phyloP scores from a whole-genome alignment of 1,140 invertebrate species.

The Tachypleus tridentatus region DNA sequence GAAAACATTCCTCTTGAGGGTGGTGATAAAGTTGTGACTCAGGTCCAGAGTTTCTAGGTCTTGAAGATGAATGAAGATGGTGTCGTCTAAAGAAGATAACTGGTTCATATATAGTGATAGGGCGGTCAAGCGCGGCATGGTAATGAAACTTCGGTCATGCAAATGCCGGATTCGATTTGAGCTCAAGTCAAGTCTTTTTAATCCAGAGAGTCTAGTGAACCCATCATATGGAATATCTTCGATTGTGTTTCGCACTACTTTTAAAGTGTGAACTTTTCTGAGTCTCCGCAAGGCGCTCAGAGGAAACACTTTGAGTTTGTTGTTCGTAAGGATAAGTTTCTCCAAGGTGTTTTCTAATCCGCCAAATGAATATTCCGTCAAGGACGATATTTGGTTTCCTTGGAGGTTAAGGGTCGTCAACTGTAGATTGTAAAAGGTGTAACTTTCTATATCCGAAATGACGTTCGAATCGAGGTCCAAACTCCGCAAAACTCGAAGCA shows the following conservation, averaged over 20 bases:
- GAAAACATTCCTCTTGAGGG: constrained; percentile 42
- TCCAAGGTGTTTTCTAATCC: constrained; percentile 63
- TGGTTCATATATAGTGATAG: constrained; percentile 71
- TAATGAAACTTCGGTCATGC: constrained; percentile 57
- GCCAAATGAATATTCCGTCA: constrained; percentile 63
- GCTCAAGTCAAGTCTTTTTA: constrained; percentile 67
- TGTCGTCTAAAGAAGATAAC: constrained; percentile 59
- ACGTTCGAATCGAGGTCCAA: constrained; percentile 76
- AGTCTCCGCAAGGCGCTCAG: constrained; percentile 61
- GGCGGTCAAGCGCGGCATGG: constrained; percentile 60
- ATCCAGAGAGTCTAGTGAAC: constrained; percentile 52
- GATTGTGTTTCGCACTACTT: constrained; percentile 72
- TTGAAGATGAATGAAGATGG: constrained; percentile 56
- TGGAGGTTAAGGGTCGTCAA: constrained; percentile 71
- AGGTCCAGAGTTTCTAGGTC: constrained; percentile 71
- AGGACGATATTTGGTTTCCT: constrained; percentile 57
- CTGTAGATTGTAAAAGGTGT: constrained; percentile 70
- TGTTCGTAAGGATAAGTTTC: constrained; percentile 73
- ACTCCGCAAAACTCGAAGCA: constrained; percentile 53
- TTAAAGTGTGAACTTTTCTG: constrained; percentile 53
- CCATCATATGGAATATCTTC: constrained; percentile 52
- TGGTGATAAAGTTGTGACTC: constrained; percentile 65
- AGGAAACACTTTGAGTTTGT: constrained; percentile 67
- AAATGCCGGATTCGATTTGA: constrained; percentile 69
- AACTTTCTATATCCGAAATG: constrained; percentile 66